These are phyloP conservation scores for Passer domesticus DNA, from an alignment of 2,113 vertebrate species.

Conservation along the genomic window DNA sequence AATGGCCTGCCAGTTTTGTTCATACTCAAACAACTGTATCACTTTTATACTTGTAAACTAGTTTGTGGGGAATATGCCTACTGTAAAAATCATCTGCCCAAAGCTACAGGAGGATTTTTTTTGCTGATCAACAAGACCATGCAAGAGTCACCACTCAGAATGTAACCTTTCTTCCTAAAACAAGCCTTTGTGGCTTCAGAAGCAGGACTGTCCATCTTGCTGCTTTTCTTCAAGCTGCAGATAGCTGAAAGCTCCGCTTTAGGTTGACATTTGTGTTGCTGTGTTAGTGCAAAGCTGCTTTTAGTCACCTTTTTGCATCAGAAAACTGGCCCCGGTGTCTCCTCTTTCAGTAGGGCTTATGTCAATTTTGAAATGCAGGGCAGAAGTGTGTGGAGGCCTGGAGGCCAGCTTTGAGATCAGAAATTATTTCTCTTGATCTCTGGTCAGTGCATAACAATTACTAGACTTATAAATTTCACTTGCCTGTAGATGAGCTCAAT, in stretches of 20 bases:
- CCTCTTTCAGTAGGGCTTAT: neutral
- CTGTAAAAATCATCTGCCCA: neutral
- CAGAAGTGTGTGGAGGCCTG: neutral
- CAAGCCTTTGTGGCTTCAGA: neutral
- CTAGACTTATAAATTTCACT: neutral
- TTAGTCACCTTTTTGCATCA: neutral
- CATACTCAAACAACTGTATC: neutral
- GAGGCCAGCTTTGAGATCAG: neutral
- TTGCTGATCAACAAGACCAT: neutral
- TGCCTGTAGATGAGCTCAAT: neutral
- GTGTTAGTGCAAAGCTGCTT: neutral
- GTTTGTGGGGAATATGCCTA: neutral
- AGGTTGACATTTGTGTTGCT: neutral
- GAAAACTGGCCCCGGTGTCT: neutral
- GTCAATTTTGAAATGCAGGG: neutral
- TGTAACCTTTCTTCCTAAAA: neutral
- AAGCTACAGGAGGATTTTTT: neutral
- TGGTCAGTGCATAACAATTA: neutral
- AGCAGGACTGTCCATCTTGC: neutral
- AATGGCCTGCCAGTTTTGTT: neutral
- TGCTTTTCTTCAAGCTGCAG: neutral
- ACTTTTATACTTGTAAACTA: rapidly evolving
- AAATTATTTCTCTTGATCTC: neutral
- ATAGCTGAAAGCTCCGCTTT: neutral
- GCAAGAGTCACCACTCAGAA: neutral